phyloP scores from a whole-genome alignment of 1,140 invertebrate species.

The Antheraea mylitta region DNA sequence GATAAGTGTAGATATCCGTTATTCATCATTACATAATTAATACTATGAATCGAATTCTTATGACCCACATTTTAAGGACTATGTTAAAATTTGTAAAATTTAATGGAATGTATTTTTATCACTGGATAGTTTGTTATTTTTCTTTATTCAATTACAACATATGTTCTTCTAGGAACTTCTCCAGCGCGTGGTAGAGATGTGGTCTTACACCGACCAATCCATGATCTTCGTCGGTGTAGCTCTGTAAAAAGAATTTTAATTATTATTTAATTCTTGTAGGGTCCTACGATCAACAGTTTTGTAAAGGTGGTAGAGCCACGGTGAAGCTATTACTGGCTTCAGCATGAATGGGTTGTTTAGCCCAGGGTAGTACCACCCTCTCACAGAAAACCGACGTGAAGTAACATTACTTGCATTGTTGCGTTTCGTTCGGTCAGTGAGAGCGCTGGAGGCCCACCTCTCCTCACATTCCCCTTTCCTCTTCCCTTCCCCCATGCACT shows the following conservation, averaged over 20 bases:
- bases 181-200: slow-evolving; percentile 94
- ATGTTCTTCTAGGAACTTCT: slow-evolving; percentile 87
- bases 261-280: neutral
- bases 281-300: too few relatives aligned
- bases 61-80: neutral
- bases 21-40: neutral
- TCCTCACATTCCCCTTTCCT: too few relatives aligned
- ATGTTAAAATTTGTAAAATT: neutral
- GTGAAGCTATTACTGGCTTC: too few relatives aligned
- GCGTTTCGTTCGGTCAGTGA: too few relatives aligned
- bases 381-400: too few relatives aligned
- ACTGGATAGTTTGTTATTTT: neutral
- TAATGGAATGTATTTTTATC: neutral
- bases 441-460: too few relatives aligned
- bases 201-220: slow-evolving; percentile 86
- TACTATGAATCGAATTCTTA: neutral
- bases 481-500: too few relatives aligned
- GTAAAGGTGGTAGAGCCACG: too few relatives aligned
- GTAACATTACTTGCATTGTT: too few relatives aligned
- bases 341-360: too few relatives aligned
- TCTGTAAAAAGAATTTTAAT: slow-evolving; percentile 80
- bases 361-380: too few relatives aligned
- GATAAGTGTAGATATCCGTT: neutral
- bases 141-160: slow-evolving; percentile 46
- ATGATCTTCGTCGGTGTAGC: slow-evolving; percentile 96